Percentiles rank a stretch among this genome's conserved stretches.
Evolutionary conservation across 2,797 vertebrate genomes (phyloP).

Genomic region (Coilia nasus): DNA sequence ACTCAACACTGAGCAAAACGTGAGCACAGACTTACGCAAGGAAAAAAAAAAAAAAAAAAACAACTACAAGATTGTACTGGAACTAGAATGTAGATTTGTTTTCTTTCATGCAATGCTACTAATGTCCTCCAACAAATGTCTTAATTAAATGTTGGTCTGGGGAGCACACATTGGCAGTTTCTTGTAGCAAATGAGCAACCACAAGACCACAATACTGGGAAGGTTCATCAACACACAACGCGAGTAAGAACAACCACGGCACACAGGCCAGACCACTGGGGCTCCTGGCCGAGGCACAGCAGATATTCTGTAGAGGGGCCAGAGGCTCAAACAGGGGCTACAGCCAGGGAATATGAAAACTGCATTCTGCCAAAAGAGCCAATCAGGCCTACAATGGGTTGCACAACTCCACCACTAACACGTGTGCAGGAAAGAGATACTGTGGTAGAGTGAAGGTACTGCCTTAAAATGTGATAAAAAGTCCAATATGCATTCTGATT

Average conservation of each 20-base stretch:
- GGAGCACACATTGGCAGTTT: neutral
- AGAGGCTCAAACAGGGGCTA: neutral
- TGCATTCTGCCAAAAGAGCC: neutral
- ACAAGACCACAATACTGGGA: neutral
- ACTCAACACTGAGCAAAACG: neutral
- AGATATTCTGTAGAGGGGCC: neutral
- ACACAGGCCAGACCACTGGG: neutral
- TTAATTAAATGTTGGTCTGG: neutral
- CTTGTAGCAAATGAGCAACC: neutral
- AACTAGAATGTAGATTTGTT: constrained; percentile 37
- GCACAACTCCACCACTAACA: too few relatives aligned
- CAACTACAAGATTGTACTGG: neutral
- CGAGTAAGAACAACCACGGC: neutral
- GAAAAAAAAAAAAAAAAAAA: too few relatives aligned
- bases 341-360: neutral
- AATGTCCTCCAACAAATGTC: neutral
- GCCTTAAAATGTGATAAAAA: neutral
- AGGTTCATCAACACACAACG: neutral
- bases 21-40: neutral
- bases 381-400: neutral
- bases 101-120: neutral
- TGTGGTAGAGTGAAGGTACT: neutral
- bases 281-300: neutral
- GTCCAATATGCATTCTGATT: neutral
- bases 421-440: too few relatives aligned